Evolutionary conservation across 2,797 vertebrate species (phyloP).

Genomic region (Varecia variegata): DNA sequence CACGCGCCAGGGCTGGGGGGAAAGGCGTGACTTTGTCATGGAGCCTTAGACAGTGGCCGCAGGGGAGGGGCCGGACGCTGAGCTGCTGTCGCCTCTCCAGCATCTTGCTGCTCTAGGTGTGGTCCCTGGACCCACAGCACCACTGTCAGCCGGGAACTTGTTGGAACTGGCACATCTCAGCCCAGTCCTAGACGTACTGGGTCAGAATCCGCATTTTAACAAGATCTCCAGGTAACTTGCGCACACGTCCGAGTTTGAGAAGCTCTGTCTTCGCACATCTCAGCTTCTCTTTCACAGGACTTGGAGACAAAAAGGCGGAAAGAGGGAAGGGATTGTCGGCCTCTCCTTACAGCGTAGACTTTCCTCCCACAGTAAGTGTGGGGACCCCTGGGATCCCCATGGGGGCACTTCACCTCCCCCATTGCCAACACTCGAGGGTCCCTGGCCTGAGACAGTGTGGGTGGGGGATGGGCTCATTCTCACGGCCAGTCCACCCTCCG

Average conservation of each 20-base stretch:
- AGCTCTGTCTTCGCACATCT: rapidly evolving
- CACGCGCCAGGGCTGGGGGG: not conserved
- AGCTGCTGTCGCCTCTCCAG: not conserved
- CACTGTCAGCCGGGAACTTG: not conserved
- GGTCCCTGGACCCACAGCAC: not conserved
- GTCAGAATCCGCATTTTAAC: not conserved
- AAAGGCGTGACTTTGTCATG: not conserved
- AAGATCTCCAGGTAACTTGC: rapidly evolving
- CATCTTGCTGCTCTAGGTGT: not conserved
- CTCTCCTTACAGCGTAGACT: not conserved
- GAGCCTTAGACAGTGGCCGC: not conserved
- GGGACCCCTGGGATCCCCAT: rapidly evolving
- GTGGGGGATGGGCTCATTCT: not conserved
- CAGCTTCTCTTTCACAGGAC: not conserved
- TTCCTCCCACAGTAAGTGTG: not conserved
- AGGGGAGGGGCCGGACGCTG: not conserved
- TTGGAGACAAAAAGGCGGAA: not conserved
- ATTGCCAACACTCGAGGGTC: not conserved
- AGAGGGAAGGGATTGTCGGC: not conserved
- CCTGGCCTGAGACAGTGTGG: not conserved
- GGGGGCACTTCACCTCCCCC: not conserved
- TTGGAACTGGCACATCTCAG: not conserved
- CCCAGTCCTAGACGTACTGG: not conserved
- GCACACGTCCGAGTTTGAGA: rapidly evolving
- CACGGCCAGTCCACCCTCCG: not conserved